Conservation (phyloP, 2,888 invertebrate species). For the Lacanobia wlatinum region DNA sequence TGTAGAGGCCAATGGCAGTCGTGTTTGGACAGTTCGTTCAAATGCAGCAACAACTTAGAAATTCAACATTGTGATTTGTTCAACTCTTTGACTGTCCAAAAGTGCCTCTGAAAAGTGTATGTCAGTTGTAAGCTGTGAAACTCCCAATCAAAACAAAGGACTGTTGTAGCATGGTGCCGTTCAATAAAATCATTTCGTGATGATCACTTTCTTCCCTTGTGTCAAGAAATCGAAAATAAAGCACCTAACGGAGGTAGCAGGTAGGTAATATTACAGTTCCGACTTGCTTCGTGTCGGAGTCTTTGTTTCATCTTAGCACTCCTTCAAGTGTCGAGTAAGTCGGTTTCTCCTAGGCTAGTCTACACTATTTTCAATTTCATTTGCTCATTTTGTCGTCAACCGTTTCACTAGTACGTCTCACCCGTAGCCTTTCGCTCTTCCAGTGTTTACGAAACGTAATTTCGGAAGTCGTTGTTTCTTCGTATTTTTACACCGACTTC, state of each 20-base stretch:
- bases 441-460: too few species aligned
- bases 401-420: too few species aligned
- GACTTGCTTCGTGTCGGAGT: too few species aligned
- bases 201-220: constrained; percentile 26
- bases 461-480: too few species aligned
- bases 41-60: not conserved
- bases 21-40: not conserved
- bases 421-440: too few species aligned
- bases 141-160: not conserved
- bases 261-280: constrained; percentile 27
- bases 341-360: too few species aligned
- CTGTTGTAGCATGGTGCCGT: constrained; percentile 2
- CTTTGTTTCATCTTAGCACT: not conserved
- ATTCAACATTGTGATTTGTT: not conserved
- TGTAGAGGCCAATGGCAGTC: not conserved
- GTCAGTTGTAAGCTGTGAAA: not conserved
- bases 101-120: constrained; percentile 11
- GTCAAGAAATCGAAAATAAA: constrained; percentile 18
- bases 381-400: too few species aligned
- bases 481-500: too few species aligned
- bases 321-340: not conserved
- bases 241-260: constrained; percentile 18
- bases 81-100: not conserved
- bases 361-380: not conserved
- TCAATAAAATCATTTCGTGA: not conserved